These are phyloP conservation scores for Chrysolina haemoptera DNA, from an alignment of 2,888 invertebrate genomes.

Conservation along the genomic window DNA sequence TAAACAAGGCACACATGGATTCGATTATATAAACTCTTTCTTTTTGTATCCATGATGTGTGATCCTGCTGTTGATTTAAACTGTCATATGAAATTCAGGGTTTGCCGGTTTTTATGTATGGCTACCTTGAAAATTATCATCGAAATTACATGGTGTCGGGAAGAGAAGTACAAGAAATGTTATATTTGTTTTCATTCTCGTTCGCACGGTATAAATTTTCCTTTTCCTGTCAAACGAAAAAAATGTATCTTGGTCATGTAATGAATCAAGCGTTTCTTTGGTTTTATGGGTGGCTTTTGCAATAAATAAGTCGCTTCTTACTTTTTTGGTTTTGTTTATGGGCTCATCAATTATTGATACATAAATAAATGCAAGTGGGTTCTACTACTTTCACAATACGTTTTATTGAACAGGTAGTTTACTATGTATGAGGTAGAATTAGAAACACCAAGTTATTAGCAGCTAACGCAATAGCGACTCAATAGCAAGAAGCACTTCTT, in stretches of 20 bases:
- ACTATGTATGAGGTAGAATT: not conserved
- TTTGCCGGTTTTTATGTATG: slow-evolving; percentile 56
- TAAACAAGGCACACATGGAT: slow-evolving; percentile 40
- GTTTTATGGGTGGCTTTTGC: slow-evolving; percentile 58
- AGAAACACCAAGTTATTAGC: not conserved
- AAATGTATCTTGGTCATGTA: slow-evolving; percentile 53
- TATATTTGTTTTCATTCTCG: slow-evolving; percentile 65
- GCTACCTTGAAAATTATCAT: slow-evolving; percentile 60
- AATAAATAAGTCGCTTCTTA: slow-evolving; percentile 60
- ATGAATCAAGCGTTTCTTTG: slow-evolving; percentile 56
- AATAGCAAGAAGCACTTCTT: too few species aligned
- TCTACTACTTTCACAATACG: slow-evolving; percentile 18
- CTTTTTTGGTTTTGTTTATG: slow-evolving; percentile 56
- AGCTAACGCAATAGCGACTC: too few species aligned
- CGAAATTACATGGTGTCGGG: slow-evolving; percentile 63
- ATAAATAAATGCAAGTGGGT: slow-evolving; percentile 39
- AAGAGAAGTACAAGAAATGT: slow-evolving; percentile 63
- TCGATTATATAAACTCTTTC: slow-evolving; percentile 39
- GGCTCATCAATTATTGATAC: slow-evolving; percentile 60
- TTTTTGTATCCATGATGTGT: slow-evolving; percentile 50
- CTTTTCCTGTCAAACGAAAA: slow-evolving; percentile 58
- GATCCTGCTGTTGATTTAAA: slow-evolving; percentile 52
- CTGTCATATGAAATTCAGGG: slow-evolving; percentile 59
- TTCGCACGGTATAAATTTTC: slow-evolving; percentile 67
- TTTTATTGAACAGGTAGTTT: not conserved